Base-by-base conservation (phyloP, 2,888 invertebrate species). In the Drosophila prostipennis region DNA sequence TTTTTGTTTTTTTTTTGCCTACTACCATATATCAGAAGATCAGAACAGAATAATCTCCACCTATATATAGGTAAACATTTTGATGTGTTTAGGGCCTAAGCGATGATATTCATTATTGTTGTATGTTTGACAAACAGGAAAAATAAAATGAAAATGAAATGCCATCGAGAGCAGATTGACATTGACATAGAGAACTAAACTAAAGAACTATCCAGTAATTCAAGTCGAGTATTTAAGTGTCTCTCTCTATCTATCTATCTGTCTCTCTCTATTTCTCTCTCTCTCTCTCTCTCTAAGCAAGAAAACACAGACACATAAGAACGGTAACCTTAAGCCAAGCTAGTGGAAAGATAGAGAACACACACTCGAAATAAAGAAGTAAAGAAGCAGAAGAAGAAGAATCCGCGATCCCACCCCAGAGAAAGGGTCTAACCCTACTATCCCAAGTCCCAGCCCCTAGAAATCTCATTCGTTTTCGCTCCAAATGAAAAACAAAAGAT, bases 371-470 rank as follows among this genome's bases (percentile, higher is more conserved):
- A 32, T n/a, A 32, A 29, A 40, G 57, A 52, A 51, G 14, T 10
- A n/a, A n/a, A 57, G 23, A 36, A 23, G 19, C 53, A 54, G n/a
- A n/a, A n/a, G n/a, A n/a, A n/a, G n/a, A n/a, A n/a, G n/a, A 60
- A 65, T 65, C 64, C 64, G 54, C 54, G 57, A 65, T 73, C 72
- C 72, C 74, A 73, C 73, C 73, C 72, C 74, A 49, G 43, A 69
- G 59, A 53, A 43, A 71, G 76, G 76, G 76, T 78, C 53, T 54
- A 63, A 78, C 76, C 76, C 76, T 61, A 26, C 26, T 2, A 45
- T 45, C 59, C 76, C 55, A 42, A 43, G 26, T 40, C 76, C 76
- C 46, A 32, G 29, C 13, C 36, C 48, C 72, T 46, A 39, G 39
- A 14, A 13, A 46, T 23, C 19, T 54, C 49, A 37, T 69, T 36